Percentiles rank a stretch among this genome's conserved stretches.
Evolutionary conservation across 2,888 invertebrate genomes (phyloP).

Genomic region (Escarpia spicata): DNA sequence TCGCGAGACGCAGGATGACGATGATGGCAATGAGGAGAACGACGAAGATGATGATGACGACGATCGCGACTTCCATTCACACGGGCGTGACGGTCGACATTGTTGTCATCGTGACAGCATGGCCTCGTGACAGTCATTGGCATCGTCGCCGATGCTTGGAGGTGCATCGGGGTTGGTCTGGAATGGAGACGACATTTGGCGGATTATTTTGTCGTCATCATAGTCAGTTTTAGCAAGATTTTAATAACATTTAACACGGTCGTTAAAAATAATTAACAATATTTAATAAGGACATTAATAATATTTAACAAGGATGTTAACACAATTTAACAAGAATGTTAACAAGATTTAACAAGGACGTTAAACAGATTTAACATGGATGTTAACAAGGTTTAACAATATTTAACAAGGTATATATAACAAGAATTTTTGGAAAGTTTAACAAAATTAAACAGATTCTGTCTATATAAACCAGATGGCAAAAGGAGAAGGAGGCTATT

Average conservation of each 20-base stretch:
- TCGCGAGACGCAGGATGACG: background rate
- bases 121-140: background rate
- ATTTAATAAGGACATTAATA: background rate
- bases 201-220: background rate
- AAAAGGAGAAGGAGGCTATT: too few relatives aligned
- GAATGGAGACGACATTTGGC: background rate
- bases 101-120: background rate
- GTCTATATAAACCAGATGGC: too few relatives aligned
- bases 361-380: background rate
- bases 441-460: too few relatives aligned
- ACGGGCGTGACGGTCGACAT: background rate
- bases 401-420: too few relatives aligned
- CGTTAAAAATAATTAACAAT: background rate
- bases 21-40: background rate
- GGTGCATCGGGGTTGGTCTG: background rate
- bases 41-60: background rate
- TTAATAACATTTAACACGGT: too few relatives aligned
- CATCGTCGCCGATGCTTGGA: background rate
- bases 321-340: background rate
- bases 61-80: conserved; percentile 16
- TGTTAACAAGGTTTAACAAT: too few relatives aligned
- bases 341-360: background rate
- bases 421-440: too few relatives aligned
- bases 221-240: too few relatives aligned
- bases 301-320: background rate